These are phyloP conservation scores for Nomada goodeniana DNA, from an alignment of 2,888 invertebrate species.

Conservation along the genomic window DNA sequence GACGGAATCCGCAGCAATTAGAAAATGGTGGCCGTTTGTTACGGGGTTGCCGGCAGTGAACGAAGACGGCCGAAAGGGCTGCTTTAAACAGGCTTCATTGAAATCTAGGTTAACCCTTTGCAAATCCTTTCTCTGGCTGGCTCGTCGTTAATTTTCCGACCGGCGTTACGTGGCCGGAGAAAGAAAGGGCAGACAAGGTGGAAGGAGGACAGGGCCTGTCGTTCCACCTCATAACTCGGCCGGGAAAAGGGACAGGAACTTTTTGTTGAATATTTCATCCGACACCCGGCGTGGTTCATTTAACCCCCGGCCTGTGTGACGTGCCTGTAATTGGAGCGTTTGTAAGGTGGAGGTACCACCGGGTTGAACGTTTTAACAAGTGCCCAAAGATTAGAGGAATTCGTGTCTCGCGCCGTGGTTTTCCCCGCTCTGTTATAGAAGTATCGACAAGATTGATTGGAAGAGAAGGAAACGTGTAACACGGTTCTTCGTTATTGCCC, in stretches of 20 bases:
- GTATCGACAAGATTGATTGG: no score
- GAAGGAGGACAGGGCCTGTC: conserved; percentile 11
- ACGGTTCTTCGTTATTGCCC: no score
- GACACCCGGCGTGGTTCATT: conserved; percentile 48
- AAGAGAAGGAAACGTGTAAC: no score
- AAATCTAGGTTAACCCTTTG: conserved; percentile 70
- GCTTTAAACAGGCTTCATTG: conserved; percentile 67
- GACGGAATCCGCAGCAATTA: conserved; percentile 73
- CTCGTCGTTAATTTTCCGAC: conserved; percentile 57
- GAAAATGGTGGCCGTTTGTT: conserved; percentile 63
- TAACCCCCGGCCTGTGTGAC: conserved; percentile 37
- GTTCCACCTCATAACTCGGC: conserved; percentile 47
- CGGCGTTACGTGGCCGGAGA: not conserved
- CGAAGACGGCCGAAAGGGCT: conserved; percentile 54
- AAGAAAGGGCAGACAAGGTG: not conserved
- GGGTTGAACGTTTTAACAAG: conserved; percentile 42
- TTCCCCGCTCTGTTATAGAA: not conserved
- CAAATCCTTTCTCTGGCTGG: conserved; percentile 57
- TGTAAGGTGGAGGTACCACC: conserved; percentile 33
- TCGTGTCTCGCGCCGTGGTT: conserved; percentile 20
- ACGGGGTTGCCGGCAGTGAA: conserved; percentile 45
- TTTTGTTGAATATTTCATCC: conserved; percentile 55
- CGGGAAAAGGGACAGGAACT: conserved; percentile 23
- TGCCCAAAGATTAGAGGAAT: conserved; percentile 45
- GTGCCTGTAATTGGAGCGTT: conserved; percentile 49